Base-by-base conservation (phyloP, 2,888 invertebrate genomes). In the Pimpla rufipes region DNA sequence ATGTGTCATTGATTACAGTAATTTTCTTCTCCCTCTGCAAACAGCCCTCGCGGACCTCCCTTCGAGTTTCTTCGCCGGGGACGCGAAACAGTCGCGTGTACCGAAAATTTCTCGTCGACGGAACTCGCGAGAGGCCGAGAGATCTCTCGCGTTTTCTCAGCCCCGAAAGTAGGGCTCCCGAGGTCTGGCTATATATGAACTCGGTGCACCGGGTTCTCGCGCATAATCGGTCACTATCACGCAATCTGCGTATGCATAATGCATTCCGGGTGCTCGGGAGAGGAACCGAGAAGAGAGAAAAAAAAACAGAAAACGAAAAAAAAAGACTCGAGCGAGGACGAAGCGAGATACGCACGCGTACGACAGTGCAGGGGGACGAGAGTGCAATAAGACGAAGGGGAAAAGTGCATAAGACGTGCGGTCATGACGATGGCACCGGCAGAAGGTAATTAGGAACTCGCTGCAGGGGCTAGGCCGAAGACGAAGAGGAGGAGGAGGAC, bases 241-340 rank as follows among this genome's bases (percentile, higher is more conserved):
- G 90, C 90, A 88, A 90, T 90, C 90, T 89, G 83, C 87, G 87
- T 89, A 90, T 90, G 90, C 89, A 90, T 90, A 88, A 90, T 90
- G 88, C 88, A 89, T 90, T 88, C 85, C 81, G 79, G 74, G 73
- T 75, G 82, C 62, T 64, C 50, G 59, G 73, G 23, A 18, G 62
- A 52, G 80, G 79, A 71, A 75, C 23, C 59, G 70, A 78, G 74
- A 79, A 55, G 18, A 74, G 71, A 70, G 73, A 70, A 59, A 62
- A 47, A 37, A 83, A 62, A 37, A 71, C n/a, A n/a, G n/a, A 66
- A 23, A 42, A 59, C 35, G 76, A 52, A 76, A 74, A 85, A 79
- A 86, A 57, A 79, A 74, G 68, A 77, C 37, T 59, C 55, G 76
- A 75, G 79, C 57, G 83, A 84, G 83, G 79, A 86, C 71, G 76